These are phyloP conservation scores for Myotis brandtii DNA, from an alignment of 2,113 vertebrate genomes.

Conservation along the genomic window DNA sequence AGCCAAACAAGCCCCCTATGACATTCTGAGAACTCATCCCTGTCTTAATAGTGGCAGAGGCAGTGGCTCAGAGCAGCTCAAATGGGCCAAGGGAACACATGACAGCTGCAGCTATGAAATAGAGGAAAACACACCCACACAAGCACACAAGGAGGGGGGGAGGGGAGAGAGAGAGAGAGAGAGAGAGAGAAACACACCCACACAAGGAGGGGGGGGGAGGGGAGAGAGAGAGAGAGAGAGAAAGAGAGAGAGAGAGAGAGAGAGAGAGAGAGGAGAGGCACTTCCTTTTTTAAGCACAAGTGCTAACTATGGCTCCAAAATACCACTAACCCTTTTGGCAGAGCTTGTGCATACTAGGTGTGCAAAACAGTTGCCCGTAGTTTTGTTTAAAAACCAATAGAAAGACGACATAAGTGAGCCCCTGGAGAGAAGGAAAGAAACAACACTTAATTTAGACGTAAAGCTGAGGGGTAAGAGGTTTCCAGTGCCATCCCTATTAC, in stretches of 20 bases:
- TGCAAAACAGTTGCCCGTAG: not conserved
- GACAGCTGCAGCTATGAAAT: not conserved
- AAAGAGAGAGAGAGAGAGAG: no score
- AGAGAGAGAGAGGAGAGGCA: not conserved
- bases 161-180: not conserved
- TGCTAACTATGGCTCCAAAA: not conserved
- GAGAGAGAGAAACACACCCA: no score
- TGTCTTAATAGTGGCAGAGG: constrained; percentile 22
- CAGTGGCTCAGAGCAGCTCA: constrained; percentile 11
- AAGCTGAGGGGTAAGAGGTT: not conserved
- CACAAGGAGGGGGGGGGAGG: not conserved
- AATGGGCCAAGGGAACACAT: not conserved
- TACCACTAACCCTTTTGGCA: not conserved
- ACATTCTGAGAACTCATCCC: constrained; percentile 1
- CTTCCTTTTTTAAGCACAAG: not conserved
- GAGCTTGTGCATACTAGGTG: not conserved
- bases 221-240: not conserved
- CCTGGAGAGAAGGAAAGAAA: not conserved
- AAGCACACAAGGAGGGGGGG: no score
- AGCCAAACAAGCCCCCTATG: not conserved
- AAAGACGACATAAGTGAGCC: not conserved
- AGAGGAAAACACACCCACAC: no score
- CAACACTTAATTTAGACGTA: not conserved
- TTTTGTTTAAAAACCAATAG: not conserved
- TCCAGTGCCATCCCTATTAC: not conserved